Base-by-base conservation (phyloP, 2,113 vertebrate genomes). In the Prunella himalayana region DNA sequence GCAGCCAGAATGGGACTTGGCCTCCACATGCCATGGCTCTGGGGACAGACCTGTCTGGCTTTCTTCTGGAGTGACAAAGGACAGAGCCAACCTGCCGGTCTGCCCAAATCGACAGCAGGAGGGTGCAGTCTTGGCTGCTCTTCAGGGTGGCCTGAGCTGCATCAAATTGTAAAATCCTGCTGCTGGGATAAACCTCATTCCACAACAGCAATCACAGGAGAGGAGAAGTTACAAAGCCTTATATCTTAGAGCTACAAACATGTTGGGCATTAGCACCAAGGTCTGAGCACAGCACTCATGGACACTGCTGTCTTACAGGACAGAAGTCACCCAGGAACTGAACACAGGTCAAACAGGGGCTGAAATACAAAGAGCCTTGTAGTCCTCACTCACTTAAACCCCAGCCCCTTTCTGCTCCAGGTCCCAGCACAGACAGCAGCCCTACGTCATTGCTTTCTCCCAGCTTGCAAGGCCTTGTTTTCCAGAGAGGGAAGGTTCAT, bases 201-300 rank as follows among this genome's bases (percentile, higher is more conserved):
- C 61, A 60, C 49, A 73, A 13, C 10, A 70, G 57, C 45, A 41
- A 41, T 35, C 2, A 1, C 53, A 42, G 47, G 22, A 60, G 14
- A 51, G 33, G 25, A 47, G 19, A 84, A 54, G 19, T 28, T 63
- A 27, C 4, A 68, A 72, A 86, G 41, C n/a, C 17, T 25, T 33
- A 1, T 24, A 56, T 37, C 30, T 42, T 3, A 42, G 35, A 69
- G 33, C 63, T 56, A 56, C n/a, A 71, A 56, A 3, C 9, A 30
- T 3, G 44, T 41, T 5, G 9, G 27, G 14, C 6, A 0, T 30
- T 12, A 75, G 65, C 91, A 79, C 13, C 0, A 11, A 53, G 22
- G 31, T 39, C 63, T 44, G 53, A 69, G 31, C 41, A 21, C n/a
- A 64, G 68, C 0, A 0, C 54, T 69, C 68, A 51, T 0, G 0